Evolutionary conservation across 2,113 vertebrate genomes (phyloP).

Genomic region (Mobula birostris): DNA sequence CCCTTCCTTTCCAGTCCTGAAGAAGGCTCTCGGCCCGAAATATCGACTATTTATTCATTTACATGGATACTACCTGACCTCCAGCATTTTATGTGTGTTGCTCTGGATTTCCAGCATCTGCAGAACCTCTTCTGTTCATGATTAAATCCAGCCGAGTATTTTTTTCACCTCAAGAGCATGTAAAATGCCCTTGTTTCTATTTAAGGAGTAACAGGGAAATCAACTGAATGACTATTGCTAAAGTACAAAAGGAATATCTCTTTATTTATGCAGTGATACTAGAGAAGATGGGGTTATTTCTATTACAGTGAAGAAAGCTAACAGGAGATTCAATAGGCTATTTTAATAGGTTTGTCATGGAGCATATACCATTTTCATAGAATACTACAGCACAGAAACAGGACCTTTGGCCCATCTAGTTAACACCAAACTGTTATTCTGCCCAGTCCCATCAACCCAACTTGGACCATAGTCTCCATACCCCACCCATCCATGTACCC

Average conservation of each 20-base stretch:
- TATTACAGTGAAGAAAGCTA: background rate
- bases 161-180: background rate
- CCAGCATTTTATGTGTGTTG: no score
- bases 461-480: no score
- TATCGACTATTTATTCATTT: no score
- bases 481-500: no score
- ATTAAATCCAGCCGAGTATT: background rate
- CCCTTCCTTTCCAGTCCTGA: no score
- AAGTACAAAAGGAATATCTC: background rate
- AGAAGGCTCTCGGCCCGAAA: no score
- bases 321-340: background rate
- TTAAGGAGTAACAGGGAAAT: background rate
- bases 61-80: no score
- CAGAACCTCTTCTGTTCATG: no score
- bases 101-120: background rate
- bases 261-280: background rate
- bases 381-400: no score
- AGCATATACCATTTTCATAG: background rate
- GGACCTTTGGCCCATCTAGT: no score
- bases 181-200: background rate
- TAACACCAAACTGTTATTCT: no score
- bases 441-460: no score
- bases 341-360: background rate
- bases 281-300: background rate
- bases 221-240: background rate